phyloP scores from a whole-genome alignment of 2,113 vertebrate genomes.

The Oncorhynchus kisutch region DNA sequence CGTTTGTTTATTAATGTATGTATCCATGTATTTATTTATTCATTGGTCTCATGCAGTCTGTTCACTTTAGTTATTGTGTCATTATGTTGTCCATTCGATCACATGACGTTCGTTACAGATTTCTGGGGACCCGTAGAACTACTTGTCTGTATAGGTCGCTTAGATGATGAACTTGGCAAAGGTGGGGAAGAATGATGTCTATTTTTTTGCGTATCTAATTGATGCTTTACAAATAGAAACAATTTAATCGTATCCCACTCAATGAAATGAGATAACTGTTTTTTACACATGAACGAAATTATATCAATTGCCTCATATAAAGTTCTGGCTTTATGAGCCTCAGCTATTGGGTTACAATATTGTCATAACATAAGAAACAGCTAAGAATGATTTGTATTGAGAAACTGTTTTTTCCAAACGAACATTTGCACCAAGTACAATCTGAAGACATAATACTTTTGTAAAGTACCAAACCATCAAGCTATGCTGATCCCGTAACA shows the following conservation, averaged over 20 bases:
- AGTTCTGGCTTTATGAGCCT: background rate
- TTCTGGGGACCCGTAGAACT: background rate
- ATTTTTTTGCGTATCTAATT: too few species aligned
- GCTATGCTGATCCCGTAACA: constrained; percentile 38
- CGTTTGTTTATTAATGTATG: background rate
- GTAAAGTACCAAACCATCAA: constrained; percentile 33
- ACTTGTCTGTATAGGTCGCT: background rate
- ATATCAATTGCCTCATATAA: background rate
- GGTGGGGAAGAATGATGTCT: too few species aligned
- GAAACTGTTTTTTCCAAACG: too few species aligned
- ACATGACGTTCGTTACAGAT: constrained; percentile 38
- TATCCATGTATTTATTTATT: constrained; percentile 20
- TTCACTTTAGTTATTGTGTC: background rate
- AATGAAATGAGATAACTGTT: too few species aligned
- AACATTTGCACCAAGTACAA: constrained; percentile 13
- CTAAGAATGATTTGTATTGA: too few species aligned
- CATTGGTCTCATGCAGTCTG: background rate
- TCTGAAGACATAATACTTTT: constrained; percentile 40
- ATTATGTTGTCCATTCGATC: constrained; percentile 12
- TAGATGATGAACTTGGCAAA: too few species aligned
- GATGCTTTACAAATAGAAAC: too few species aligned
- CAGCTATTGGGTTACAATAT: background rate
- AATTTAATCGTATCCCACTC: too few species aligned
- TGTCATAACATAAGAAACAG: background rate
- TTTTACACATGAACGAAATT: background rate